Evolutionary conservation across 2,888 invertebrate species (phyloP).

Genomic region (Diaperis boleti): DNA sequence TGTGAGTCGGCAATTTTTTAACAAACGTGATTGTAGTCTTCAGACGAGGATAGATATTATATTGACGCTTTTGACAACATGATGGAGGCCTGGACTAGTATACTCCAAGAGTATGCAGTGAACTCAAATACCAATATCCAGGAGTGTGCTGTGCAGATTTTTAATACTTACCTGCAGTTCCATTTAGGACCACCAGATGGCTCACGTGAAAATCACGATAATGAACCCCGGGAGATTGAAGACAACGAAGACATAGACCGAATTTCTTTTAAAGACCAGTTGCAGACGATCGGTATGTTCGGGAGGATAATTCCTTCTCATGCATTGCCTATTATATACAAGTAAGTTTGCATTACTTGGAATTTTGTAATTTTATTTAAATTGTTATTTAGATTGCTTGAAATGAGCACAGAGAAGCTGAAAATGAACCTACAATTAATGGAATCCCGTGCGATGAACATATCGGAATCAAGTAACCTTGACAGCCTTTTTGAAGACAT

Average conservation of each 20-base stretch:
- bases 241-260: constrained; percentile 77
- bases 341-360: constrained; percentile 60
- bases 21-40: too few relatives aligned
- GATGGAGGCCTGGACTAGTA: constrained; percentile 76
- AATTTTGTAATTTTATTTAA: too few relatives aligned
- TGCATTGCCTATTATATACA: constrained; percentile 74
- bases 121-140: constrained; percentile 62
- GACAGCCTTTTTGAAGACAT: constrained; percentile 86
- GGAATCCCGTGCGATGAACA: constrained; percentile 62
- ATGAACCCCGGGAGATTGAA: constrained; percentile 71
- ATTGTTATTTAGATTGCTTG: constrained; percentile 60
- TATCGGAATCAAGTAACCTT: constrained; percentile 63
- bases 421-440: constrained; percentile 60
- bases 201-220: constrained; percentile 66
- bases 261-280: constrained; percentile 76
- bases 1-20: too few relatives aligned
- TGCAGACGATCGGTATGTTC: constrained; percentile 79
- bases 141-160: constrained; percentile 70
- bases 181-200: constrained; percentile 88
- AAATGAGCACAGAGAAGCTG: constrained; percentile 60
- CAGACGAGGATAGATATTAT: constrained; percentile 69
- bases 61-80: constrained; percentile 78
- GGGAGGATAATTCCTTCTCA: constrained; percentile 75
- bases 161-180: constrained; percentile 83
- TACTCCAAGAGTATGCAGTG: constrained; percentile 63